Evolutionary conservation across 2,888 invertebrate genomes (phyloP).

Genomic region (Schrankia costaestrigalis): DNA sequence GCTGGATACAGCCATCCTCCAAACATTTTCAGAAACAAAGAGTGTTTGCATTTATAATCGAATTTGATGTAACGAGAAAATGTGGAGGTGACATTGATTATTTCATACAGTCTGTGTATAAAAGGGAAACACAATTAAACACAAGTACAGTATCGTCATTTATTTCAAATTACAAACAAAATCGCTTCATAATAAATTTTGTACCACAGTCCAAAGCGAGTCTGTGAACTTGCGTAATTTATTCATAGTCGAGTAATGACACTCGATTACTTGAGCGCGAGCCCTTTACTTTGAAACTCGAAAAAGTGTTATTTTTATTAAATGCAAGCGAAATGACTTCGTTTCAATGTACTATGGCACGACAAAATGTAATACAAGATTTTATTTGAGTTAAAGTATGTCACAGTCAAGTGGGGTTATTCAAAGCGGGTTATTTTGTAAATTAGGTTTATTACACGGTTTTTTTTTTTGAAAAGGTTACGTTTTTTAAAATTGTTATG

Average conservation of each 20-base stretch:
- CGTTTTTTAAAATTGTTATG: background rate
- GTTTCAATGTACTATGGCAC: conserved; percentile 33
- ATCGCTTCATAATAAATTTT: conserved; percentile 30
- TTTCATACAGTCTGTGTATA: too few species aligned
- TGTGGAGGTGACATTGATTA: too few species aligned
- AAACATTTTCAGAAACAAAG: too few species aligned
- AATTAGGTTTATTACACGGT: conserved; percentile 2
- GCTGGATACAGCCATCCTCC: too few species aligned
- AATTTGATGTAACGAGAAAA: too few species aligned
- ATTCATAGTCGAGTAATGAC: conserved; percentile 80
- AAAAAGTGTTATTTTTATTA: conserved; percentile 67
- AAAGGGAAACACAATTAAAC: too few species aligned
- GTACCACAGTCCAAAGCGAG: conserved; percentile 42
- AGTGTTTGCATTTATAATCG: too few species aligned
- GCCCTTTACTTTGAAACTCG: conserved; percentile 66
- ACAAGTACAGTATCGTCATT: too few species aligned
- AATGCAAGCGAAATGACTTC: conserved; percentile 61
- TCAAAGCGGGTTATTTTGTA: conserved; percentile 8
- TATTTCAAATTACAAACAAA: conserved; percentile 11
- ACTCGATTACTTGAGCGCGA: conserved; percentile 77
- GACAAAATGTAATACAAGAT: conserved; percentile 15
- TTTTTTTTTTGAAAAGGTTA: background rate
- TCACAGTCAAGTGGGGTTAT: conserved; percentile 8
- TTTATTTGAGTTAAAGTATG: conserved; percentile 23
- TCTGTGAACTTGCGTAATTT: conserved; percentile 71